These are phyloP conservation scores for Albula glossodonta DNA, from an alignment of 2,113 vertebrate genomes.

Conservation along the genomic window DNA sequence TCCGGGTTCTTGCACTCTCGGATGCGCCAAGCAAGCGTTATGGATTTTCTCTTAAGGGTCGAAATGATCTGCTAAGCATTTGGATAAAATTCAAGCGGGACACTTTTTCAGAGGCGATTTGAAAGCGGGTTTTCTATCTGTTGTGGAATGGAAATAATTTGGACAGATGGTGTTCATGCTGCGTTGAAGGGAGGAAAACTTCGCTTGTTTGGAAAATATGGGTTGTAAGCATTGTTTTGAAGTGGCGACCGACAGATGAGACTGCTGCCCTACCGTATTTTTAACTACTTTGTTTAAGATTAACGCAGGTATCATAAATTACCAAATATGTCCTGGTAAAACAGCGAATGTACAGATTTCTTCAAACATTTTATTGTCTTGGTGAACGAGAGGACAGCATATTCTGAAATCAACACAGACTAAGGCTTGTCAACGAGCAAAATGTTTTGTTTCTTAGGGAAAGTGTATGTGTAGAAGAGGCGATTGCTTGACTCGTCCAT, in stretches of 20 bases:
- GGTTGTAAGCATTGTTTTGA: constrained; percentile 20
- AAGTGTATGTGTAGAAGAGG: neutral
- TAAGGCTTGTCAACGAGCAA: neutral
- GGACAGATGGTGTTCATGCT: constrained; percentile 42
- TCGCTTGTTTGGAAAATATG: constrained; percentile 38
- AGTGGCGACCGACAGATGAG: neutral
- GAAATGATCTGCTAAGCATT: constrained; percentile 44
- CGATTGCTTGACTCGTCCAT: neutral
- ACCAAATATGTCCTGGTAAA: neutral
- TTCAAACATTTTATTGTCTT: neutral
- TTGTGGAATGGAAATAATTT: neutral
- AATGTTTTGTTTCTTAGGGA: neutral
- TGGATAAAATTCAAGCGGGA: constrained; percentile 23
- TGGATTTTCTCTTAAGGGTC: neutral
- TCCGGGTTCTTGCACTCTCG: constrained; percentile 55
- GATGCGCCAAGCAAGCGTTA: neutral
- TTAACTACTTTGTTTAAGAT: neutral
- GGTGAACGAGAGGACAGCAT: neutral
- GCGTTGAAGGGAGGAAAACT: constrained; percentile 36
- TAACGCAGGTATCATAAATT: neutral
- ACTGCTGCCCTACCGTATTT: neutral
- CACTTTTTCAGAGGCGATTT: neutral
- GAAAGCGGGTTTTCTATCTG: constrained; percentile 5
- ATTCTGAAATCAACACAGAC: neutral
- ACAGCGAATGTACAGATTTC: neutral